A percentile compares a stretch with the other conserved stretches of the same genome.
Conservation (phyloP, 2,797 vertebrate genomes). For the Trichosurus vulpecula region DNA sequence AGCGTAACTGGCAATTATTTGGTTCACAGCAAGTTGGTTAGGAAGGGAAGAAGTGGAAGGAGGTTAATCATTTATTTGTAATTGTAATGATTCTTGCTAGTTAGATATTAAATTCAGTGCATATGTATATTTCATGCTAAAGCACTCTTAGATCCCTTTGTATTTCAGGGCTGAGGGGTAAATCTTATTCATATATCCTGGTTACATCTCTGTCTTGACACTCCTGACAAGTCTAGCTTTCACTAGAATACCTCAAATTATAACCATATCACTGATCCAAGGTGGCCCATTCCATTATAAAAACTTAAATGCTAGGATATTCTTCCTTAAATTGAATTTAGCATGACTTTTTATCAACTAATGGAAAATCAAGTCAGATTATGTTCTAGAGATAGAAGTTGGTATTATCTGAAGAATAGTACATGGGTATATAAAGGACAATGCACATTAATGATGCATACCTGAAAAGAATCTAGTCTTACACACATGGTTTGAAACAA, state of each 20-base stretch:
- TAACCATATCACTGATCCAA: neutral
- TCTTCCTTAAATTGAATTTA: neutral
- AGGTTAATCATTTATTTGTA: too few species aligned
- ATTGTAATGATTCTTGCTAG: too few species aligned
- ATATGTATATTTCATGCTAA: too few species aligned
- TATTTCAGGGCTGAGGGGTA: too few species aligned
- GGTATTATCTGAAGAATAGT: neutral
- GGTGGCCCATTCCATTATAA: neutral
- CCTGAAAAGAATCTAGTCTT: neutral
- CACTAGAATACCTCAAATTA: neutral
- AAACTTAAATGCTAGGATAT: neutral
- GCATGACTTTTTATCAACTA: neutral
- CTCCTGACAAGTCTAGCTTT: neutral
- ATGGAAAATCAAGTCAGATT: neutral
- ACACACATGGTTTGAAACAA: slow-evolving; percentile 22
- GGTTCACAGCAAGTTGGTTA: neutral
- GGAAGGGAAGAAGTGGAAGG: neutral
- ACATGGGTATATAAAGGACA: neutral
- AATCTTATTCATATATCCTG: neutral
- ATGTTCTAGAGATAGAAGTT: neutral
- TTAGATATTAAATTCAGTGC: neutral
- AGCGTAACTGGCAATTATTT: neutral
- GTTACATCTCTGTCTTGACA: neutral
- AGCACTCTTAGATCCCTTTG: too few species aligned
- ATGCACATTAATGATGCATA: neutral